A percentile compares a stretch with the other conserved stretches of the same genome.
Evolutionary conservation across 92 coral and sea anemone genomes (phyloP).

Genomic region (Actinernus sp.): DNA sequence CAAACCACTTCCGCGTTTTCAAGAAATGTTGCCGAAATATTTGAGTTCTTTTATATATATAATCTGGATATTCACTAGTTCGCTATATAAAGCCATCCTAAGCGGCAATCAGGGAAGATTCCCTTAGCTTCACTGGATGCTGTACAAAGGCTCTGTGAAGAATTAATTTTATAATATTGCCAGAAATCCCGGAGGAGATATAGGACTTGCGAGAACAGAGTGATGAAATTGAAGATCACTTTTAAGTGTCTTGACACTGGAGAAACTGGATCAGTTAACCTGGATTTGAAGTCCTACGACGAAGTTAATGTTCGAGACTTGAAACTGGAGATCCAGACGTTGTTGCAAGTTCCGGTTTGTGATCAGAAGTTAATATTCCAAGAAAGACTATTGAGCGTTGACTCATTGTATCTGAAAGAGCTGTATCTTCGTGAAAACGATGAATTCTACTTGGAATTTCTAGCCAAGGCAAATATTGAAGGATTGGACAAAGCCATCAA

Average conservation of each 20-base stretch:
- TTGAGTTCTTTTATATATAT: no score
- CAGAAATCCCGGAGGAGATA: no score
- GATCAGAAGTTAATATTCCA: constrained; percentile 62
- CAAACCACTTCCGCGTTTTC: no score
- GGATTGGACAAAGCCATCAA: constrained; percentile 24
- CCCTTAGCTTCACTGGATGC: no score
- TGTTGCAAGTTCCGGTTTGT: constrained; percentile 56
- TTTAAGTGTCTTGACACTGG: constrained; percentile 17
- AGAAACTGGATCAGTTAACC: constrained; percentile 7
- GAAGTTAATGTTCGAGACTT: constrained; percentile 29
- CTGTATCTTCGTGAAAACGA: constrained; percentile 67
- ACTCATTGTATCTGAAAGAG: constrained; percentile 13
- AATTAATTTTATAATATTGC: no score
- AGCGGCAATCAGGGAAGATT: no score
- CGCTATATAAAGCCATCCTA: no score
- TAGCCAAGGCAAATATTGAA: constrained; percentile 44
- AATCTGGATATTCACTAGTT: no score
- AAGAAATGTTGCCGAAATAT: no score
- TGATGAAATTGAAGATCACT: constrained; percentile 3
- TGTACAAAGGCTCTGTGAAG: no score
- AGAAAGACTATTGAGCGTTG: constrained; percentile 31
- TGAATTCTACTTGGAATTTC: constrained; percentile 38
- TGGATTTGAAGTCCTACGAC: constrained; percentile 14
- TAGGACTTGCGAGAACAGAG: no score
- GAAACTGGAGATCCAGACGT: constrained; percentile 38